Base-by-base conservation (phyloP, 2,113 vertebrate species). In the Thalassoma bifasciatum region DNA sequence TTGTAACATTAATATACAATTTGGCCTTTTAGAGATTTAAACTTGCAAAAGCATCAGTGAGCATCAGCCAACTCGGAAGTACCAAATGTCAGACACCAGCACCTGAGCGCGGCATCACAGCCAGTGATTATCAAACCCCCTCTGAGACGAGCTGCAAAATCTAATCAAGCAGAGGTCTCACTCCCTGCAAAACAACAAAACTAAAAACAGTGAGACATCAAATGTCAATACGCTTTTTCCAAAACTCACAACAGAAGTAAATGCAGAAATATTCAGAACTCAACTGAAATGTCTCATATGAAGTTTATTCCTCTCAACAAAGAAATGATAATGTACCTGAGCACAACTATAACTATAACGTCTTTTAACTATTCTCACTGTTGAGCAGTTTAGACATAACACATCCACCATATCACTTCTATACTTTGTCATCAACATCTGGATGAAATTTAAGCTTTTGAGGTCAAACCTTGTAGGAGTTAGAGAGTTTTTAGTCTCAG, bases 61-160 rank as follows among this genome's bases (percentile, higher is more conserved):
- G 23, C 54, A n/a, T n/a, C n/a, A 26, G 58, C 57, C 57, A 73
- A 53, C 13, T 58, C 26, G 13, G 51, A 77, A 58, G 36, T 42
- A 46, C 46, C 65, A 65, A 59, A 78, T 64, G 51, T 75, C 54
- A 71, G 71, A 23, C 10, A 46, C 2, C 46, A 53, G 49, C 46
- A 77, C 67, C 73, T 44, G 50, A 42, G 30, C 34, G 47, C 36
- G 44, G 49, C 16, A 50, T 71, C 38, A 52, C 34, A 72, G 37
- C 11, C 26, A 23, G 37, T 6, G 36, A 38, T 40, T 19, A 71
- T 66, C 30, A 57, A 64, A 10, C 19, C 11, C 36, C 11, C 53
- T 5, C 23, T 14, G 11, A 54, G 49, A 74, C 53, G 37, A 37
- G 5, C 24, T n/a, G 26, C 52, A 22, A 37, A 64, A 56, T 57